Percentiles rank a stretch among this genome's conserved stretches.
phyloP scores from a whole-genome alignment of 2,113 vertebrate genomes.

The Gobius niger region DNA sequence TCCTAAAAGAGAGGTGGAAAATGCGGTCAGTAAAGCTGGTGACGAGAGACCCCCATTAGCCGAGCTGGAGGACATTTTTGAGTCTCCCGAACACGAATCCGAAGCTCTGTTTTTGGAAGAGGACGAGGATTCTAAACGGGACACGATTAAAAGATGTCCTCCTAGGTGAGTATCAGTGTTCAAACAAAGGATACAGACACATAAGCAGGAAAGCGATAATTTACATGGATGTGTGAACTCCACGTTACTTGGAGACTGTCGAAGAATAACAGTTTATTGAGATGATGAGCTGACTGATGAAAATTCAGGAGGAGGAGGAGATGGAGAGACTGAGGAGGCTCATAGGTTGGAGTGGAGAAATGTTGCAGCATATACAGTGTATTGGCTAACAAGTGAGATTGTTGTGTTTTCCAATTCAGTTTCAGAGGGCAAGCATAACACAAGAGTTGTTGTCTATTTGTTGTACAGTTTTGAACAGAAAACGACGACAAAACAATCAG shows the following conservation, averaged over 20 bases:
- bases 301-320: background rate
- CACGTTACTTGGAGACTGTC: no score
- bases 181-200: background rate
- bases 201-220: background rate
- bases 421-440: no score
- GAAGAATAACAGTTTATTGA: background rate
- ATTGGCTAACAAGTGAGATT: no score
- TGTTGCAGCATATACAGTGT: background rate
- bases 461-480: conserved; percentile 68
- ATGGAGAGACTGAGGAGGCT: background rate
- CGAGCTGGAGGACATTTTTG: conserved; percentile 41
- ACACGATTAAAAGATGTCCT: conserved; percentile 70
- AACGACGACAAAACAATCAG: conserved; percentile 50
- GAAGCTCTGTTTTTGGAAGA: conserved; percentile 61
- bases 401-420: no score
- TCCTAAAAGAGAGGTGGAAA: conserved; percentile 27
- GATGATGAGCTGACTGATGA: background rate
- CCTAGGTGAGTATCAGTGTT: conserved; percentile 56
- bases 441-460: conserved; percentile 49
- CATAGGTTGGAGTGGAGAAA: background rate
- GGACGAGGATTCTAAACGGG: conserved; percentile 57
- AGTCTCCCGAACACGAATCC: conserved; percentile 41
- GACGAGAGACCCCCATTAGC: conserved; percentile 39
- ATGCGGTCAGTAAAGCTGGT: conserved; percentile 6
- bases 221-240: no score